Evolutionary conservation across 2,888 invertebrate species (phyloP).

Genomic region (Pandemis cinnamomeana): DNA sequence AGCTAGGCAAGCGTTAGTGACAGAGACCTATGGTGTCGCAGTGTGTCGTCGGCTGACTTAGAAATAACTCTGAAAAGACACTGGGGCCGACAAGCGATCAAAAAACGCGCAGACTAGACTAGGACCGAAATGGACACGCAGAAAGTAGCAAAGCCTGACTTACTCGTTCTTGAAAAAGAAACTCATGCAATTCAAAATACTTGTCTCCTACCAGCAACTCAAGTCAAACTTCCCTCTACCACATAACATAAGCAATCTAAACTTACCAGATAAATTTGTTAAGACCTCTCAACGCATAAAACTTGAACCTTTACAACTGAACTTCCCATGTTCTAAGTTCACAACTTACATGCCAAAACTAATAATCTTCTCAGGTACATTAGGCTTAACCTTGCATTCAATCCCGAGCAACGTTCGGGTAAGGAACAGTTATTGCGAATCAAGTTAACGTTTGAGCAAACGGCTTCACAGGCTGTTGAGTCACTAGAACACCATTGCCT

Average conservation of each 20-base stretch:
- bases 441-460: conserved; percentile 69
- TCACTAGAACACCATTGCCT: conserved; percentile 50
- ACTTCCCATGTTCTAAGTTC: neutral
- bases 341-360: conserved; percentile 17
- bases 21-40: too few relatives aligned
- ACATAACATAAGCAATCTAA: conserved; percentile 3
- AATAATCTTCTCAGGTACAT: conserved; percentile 33
- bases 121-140: too few relatives aligned
- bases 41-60: too few relatives aligned
- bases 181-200: too few relatives aligned
- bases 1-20: too few relatives aligned
- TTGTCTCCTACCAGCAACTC: neutral
- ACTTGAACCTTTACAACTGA: conserved; percentile 8
- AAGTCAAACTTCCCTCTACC: neutral
- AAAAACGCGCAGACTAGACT: too few relatives aligned
- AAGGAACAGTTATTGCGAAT: conserved; percentile 65
- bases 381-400: conserved; percentile 50
- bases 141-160: too few relatives aligned
- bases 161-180: too few relatives aligned
- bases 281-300: neutral
- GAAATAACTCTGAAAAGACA: too few relatives aligned
- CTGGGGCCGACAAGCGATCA: too few relatives aligned
- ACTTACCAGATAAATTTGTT: conserved; percentile 4
- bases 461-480: conserved; percentile 69
- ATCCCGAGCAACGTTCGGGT: conserved; percentile 47